These are phyloP conservation scores for Hecatera dysodea DNA, from an alignment of 2,888 invertebrate genomes.

Conservation along the genomic window DNA sequence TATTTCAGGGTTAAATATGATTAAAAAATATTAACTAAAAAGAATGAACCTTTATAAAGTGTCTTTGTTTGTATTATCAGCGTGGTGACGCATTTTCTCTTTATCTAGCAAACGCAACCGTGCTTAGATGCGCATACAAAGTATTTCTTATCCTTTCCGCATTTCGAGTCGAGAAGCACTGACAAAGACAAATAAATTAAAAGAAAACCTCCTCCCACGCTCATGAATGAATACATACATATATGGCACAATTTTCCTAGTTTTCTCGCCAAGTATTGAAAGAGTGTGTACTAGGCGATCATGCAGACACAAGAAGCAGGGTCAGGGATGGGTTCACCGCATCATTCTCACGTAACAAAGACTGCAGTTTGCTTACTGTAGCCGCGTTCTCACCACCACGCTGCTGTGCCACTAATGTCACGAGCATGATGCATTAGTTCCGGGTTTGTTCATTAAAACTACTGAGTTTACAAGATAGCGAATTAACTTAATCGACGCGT, in stretches of 20 bases:
- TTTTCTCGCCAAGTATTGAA: constrained; percentile 47
- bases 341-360: constrained; percentile 72
- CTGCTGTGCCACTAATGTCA: constrained; percentile 73
- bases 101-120: background rate
- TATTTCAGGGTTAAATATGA: background rate
- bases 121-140: background rate
- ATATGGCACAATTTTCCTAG: constrained; percentile 53
- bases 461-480: constrained; percentile 22
- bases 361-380: constrained; percentile 48
- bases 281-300: constrained; percentile 64
- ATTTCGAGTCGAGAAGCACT: background rate
- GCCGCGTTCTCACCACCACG: constrained; percentile 72
- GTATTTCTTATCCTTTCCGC: constrained; percentile 9
- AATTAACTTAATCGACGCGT: constrained; percentile 17
- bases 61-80: background rate
- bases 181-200: constrained; percentile 3
- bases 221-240: constrained; percentile 21
- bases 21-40: background rate
- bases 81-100: background rate
- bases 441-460: constrained; percentile 62
- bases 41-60: background rate
- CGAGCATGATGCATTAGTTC: constrained; percentile 75
- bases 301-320: constrained; percentile 65
- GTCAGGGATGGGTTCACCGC: constrained; percentile 67
- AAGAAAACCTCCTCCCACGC: constrained; percentile 51